Base-by-base conservation (phyloP, 2,888 invertebrate genomes). In the Acleris sparsana region DNA sequence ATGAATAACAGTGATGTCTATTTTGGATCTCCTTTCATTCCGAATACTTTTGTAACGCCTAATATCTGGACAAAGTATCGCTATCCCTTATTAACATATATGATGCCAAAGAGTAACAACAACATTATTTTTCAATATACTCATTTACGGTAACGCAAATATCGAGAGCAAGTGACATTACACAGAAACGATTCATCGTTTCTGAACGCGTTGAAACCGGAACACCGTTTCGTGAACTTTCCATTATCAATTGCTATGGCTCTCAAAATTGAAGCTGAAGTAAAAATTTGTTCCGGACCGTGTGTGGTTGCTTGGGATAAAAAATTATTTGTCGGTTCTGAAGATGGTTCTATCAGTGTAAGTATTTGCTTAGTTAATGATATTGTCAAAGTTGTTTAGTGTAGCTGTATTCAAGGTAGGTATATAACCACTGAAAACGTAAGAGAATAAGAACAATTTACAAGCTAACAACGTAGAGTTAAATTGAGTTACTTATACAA, bases 261-360 rank as follows among this genome's bases (percentile, higher is more conserved):
- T 61, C 72, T 92, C 48, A 82, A 81, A 74, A 73, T 89, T 68
- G 84, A 82, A 66, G 65, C 67, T 43, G 89, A 92, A 78, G 70
- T 73, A 3, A 87, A 85, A 77, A 64, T 90, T 20, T 86, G 85
- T 29, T 83, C 85, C 0, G 91, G 89, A 67, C 90, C 92, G 1
- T 87, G 86, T 77, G 86, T 91, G 18, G 71, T 86, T 39, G 82
- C 85, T 56, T 92, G 85, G 87, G 83, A 88, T 67, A 74, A 75
- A 17, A 82, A 83, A 71, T 75, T 92, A 48, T 89, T 83, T 75
- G 82, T 89, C 66, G 92, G 91, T 22, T 80, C 83, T 20, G 91
- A 88, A 73, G 84, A 84, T 72, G 92, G 92, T 49, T 80, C 75
- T 29, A 85, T 92, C 69, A 82, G 81, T 72, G 92, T 91, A 80